Evolutionary conservation across 2,113 vertebrate species (phyloP).

Genomic region (Aythya baeri): DNA sequence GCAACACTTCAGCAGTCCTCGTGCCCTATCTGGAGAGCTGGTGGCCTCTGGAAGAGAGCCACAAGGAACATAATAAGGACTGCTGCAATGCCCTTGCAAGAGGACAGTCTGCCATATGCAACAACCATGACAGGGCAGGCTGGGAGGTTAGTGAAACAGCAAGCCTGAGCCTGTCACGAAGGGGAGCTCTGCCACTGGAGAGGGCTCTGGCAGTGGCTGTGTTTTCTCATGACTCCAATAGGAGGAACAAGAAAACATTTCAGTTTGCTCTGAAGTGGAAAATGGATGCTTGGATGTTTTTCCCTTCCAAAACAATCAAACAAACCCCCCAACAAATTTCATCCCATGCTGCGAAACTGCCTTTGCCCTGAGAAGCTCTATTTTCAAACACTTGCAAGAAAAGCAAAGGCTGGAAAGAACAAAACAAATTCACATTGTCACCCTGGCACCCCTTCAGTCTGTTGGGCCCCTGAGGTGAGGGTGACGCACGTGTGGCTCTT

Average conservation of each 20-base stretch:
- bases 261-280: not conserved
- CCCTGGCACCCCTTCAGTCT: not conserved
- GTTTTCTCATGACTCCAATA: not conserved
- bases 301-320: constrained; percentile 56
- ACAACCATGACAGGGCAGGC: not conserved
- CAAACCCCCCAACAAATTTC: not conserved
- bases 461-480: not conserved
- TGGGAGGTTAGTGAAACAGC: not conserved
- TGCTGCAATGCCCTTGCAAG: not conserved
- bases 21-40: not conserved
- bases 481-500: not conserved
- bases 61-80: not conserved
- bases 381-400: not conserved
- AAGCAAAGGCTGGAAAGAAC: constrained; percentile 24
- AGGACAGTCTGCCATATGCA: not conserved
- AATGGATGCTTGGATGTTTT: not conserved
- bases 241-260: constrained; percentile 41
- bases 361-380: constrained; percentile 10
- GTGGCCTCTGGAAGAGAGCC: not conserved
- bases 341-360: not conserved
- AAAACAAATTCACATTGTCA: not conserved
- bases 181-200: not conserved
- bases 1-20: not conserved
- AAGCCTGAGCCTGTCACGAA: not conserved
- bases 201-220: not conserved